Conservation (phyloP, 1,140 invertebrate species). For the Pseudomyrmex pallidus region DNA sequence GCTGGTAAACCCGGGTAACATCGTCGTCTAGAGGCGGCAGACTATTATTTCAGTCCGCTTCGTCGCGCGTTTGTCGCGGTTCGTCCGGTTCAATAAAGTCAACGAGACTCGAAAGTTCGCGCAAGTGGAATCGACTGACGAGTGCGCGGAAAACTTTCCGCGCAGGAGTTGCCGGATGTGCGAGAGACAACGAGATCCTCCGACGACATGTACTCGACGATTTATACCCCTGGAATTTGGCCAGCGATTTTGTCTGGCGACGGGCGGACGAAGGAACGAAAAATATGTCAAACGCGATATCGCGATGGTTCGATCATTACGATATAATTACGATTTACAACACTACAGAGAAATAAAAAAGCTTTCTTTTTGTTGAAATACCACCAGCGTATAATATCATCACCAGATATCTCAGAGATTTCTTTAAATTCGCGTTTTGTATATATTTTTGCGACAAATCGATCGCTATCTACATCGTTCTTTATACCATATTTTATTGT, state of each 20-base stretch:
- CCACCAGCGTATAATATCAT: neutral
- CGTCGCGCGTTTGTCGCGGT: conserved; percentile 35
- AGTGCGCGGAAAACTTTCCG: conserved; percentile 37
- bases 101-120: conserved; percentile 42
- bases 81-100: conserved; percentile 50
- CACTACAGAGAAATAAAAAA: neutral
- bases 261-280: conserved; percentile 19
- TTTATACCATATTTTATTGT: conserved; percentile 1
- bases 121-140: conserved; percentile 18
- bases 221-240: conserved; percentile 69
- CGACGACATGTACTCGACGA: conserved; percentile 44
- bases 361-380: conserved; percentile 4
- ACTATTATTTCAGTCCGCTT: conserved; percentile 49
- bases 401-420: neutral
- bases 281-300: conserved; percentile 59
- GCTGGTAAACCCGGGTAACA: conserved; percentile 43
- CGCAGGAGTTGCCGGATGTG: conserved; percentile 40
- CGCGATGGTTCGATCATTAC: conserved; percentile 33
- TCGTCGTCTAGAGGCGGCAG: conserved; percentile 38
- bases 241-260: conserved; percentile 47
- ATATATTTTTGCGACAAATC: neutral
- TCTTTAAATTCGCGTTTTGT: neutral
- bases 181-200: conserved; percentile 64
- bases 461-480: neutral
- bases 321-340: conserved; percentile 39